Base-by-base conservation (phyloP, 2,797 vertebrate genomes). In the Myotis findleyi region DNA sequence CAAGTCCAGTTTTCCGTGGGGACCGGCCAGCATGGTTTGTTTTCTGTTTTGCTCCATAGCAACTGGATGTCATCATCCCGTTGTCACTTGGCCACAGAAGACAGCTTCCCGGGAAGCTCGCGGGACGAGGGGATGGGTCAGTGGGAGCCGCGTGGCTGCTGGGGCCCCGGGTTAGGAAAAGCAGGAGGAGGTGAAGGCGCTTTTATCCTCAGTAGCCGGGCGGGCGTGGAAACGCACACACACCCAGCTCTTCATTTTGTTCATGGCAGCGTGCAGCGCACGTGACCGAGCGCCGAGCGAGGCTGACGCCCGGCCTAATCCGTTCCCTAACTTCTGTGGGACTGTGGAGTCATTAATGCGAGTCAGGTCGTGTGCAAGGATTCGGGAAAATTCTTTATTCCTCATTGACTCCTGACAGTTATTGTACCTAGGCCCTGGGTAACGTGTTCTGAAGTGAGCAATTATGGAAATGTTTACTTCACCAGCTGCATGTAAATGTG, bases 391-490 rank as follows among this genome's bases (percentile, higher is more conserved):
- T 99, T 99, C 98, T 99, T 98, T 99, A 99, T 99, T 99, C 99
- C 99, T 99, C 98, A 99, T 98, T 99, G 99, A 98, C 98, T 98
- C 98, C 98, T 98, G 98, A 98, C 98, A 99, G 98, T 98, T 99
- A 98, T 99, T 99, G 98, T 99, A 99, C 99, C 99, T 98, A 98
- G 99, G 98, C 99, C 99, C 98, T 98, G 98, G 99, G 98, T 99
- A 99, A 99, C 99, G 98, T 99, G 99, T 99, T 99, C 99, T 99
- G 99, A 99, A 99, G 99, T 99, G 98, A 99, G 99, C 99, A 99
- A 99, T 99, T 98, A 99, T 99, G 99, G 99, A 99, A 99, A 99
- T 99, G 99, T 99, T 99, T 99, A 99, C 99, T 99, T 98, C 98
- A 98, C 98, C 98, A 98, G 98, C 98, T 99, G 98, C 98, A 99